These are phyloP conservation scores for Uria lomvia DNA, from an alignment of 2,113 vertebrate species.

Conservation along the genomic window DNA sequence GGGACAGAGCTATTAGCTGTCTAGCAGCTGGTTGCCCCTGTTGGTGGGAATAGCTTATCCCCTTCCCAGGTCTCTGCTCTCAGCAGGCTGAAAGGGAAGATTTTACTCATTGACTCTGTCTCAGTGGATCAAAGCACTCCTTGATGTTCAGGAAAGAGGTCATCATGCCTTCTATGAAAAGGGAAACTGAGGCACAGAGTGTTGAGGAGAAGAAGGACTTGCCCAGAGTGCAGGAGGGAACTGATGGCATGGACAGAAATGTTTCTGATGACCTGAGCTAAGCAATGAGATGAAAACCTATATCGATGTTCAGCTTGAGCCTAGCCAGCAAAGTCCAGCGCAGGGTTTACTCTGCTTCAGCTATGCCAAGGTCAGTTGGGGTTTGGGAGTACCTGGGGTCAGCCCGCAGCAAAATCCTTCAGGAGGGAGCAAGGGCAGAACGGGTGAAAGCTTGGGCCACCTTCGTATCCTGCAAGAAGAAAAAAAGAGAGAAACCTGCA, in stretches of 20 bases:
- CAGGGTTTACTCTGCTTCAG: background rate
- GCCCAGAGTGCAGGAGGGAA: background rate
- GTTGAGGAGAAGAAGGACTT: background rate
- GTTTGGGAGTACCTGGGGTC: background rate
- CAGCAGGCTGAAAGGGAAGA: background rate
- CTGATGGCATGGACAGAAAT: too few species aligned
- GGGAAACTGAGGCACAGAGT: background rate
- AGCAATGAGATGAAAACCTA: background rate
- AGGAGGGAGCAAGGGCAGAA: background rate
- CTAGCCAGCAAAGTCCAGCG: too few species aligned
- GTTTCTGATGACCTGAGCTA: background rate
- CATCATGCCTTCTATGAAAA: background rate
- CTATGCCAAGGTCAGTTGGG: rapidly evolving
- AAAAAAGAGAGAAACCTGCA: background rate
- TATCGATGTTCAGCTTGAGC: too few species aligned
- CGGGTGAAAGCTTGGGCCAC: background rate
- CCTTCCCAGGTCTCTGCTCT: background rate
- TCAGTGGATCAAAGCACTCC: background rate
- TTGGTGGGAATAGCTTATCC: background rate
- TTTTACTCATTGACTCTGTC: background rate
- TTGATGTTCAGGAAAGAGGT: background rate
- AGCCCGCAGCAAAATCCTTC: background rate
- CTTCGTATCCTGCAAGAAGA: background rate
- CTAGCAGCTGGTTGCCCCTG: background rate
- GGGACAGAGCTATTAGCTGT: background rate